Percentiles rank a stretch among this genome's conserved stretches.
Evolutionary conservation across 2,888 invertebrate species (phyloP).

Genomic region (Campoletis raptor): DNA sequence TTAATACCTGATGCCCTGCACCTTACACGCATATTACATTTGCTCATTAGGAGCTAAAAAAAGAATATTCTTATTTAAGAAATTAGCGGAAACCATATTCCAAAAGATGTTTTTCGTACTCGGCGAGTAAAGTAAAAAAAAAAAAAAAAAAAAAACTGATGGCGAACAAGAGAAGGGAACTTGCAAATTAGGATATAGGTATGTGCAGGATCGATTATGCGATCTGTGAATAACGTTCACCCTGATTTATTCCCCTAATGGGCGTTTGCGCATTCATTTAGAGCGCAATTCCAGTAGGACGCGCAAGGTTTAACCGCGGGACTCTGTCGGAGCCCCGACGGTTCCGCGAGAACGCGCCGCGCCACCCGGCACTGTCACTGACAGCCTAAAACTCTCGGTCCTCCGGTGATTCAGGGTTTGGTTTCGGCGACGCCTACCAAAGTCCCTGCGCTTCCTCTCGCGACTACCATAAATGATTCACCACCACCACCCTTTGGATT

Average conservation of each 20-base stretch:
- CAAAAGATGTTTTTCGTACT: neutral
- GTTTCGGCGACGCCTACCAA: constrained; percentile 84
- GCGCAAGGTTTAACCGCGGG: constrained; percentile 70
- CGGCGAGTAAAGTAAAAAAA: constrained; percentile 28
- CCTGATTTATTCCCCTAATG: constrained; percentile 85
- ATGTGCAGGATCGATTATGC: constrained; percentile 82
- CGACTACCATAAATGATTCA: constrained; percentile 58
- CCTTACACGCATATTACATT: constrained; percentile 56
- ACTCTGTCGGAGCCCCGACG: neutral
- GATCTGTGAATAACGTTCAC: constrained; percentile 84
- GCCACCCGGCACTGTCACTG: constrained; percentile 81
- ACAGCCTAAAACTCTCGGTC: constrained; percentile 84
- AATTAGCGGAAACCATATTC: neutral
- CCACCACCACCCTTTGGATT: constrained; percentile 38
- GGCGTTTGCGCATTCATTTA: constrained; percentile 85
- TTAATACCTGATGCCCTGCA: constrained; percentile 13
- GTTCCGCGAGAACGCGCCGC: constrained; percentile 63
- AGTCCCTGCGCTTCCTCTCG: constrained; percentile 71
- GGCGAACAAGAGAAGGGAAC: constrained; percentile 35
- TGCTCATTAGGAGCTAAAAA: constrained; percentile 30
- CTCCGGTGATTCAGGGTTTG: constrained; percentile 85
- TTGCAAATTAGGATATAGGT: constrained; percentile 67
- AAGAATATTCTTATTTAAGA: constrained; percentile 9
- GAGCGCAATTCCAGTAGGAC: constrained; percentile 82
- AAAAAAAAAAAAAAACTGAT: neutral